Conservation (phyloP, 2,888 invertebrate species). For the Trachelus tabidus region DNA sequence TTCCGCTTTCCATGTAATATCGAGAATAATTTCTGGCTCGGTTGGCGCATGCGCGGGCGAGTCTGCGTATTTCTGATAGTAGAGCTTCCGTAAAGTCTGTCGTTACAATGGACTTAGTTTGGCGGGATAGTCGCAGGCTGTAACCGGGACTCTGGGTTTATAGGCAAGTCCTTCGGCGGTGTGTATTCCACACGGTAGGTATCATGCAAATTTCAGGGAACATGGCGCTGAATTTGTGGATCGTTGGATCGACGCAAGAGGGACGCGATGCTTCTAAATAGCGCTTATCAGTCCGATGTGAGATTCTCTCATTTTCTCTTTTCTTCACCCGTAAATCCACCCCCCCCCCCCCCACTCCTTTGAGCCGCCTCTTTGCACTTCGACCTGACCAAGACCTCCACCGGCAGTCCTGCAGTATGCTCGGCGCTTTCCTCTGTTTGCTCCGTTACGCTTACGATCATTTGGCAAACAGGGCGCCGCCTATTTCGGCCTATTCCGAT, state of each 20-base stretch:
- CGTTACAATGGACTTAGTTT: conserved; percentile 24
- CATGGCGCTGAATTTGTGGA: background rate
- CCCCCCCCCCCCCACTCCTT: no score
- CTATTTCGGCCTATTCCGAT: background rate
- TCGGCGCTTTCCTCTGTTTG: background rate
- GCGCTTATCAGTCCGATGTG: background rate
- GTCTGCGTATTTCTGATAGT: background rate
- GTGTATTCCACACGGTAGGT: conserved; percentile 42
- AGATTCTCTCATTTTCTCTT: no score
- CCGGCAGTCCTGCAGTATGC: background rate
- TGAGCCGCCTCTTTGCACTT: background rate
- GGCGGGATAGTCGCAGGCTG: no score
- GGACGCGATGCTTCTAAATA: no score
- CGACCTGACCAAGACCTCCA: background rate
- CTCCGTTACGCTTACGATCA: background rate
- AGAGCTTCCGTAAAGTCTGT: conserved; percentile 9
- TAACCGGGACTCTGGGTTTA: conserved; percentile 26
- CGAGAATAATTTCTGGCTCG: background rate
- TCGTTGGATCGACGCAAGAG: background rate
- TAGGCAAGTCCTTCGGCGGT: conserved; percentile 36
- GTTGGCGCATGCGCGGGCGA: background rate
- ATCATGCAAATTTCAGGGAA: conserved; percentile 37
- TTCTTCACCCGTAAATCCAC: no score
- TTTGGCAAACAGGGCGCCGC: background rate
- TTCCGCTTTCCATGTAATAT: background rate